A percentile compares a stretch with the other conserved stretches of the same genome.
Evolutionary conservation across 2,888 invertebrate genomes (phyloP).

Genomic region (Rhyacophila evoluta): DNA sequence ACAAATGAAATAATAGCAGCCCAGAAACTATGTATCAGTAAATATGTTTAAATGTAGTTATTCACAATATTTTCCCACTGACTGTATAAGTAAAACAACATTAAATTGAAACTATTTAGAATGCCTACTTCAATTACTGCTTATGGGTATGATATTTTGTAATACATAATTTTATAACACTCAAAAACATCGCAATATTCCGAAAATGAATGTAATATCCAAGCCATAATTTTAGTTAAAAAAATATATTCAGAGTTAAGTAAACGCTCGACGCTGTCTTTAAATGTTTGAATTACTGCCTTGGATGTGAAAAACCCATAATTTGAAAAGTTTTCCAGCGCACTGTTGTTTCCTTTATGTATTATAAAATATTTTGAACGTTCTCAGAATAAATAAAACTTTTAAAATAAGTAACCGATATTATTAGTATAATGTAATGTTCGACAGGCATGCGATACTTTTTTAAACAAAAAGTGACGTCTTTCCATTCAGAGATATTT

Average conservation of each 20-base stretch:
- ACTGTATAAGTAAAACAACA: too few relatives aligned
- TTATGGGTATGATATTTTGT: too few relatives aligned
- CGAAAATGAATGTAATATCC: too few relatives aligned
- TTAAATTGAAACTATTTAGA: too few relatives aligned
- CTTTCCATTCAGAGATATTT: neutral
- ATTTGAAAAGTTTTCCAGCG: neutral
- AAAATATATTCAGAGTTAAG: neutral
- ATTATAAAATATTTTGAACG: constrained; percentile 7
- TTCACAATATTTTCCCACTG: too few relatives aligned
- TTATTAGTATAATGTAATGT: neutral
- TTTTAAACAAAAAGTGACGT: neutral
- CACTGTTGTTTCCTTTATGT: neutral
- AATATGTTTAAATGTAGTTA: too few relatives aligned
- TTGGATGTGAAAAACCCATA: constrained; percentile 9
- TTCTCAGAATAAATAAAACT: neutral
- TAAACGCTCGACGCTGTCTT: neutral
- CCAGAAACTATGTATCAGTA: too few relatives aligned
- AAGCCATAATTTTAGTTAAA: neutral
- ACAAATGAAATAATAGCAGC: too few relatives aligned
- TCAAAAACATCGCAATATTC: too few relatives aligned
- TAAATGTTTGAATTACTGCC: constrained; percentile 3
- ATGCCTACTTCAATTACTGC: too few relatives aligned
- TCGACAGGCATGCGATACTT: neutral
- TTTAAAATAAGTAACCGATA: constrained; percentile 4
- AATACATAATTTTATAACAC: too few relatives aligned